Percentiles rank a stretch among this genome's conserved stretches.
Evolutionary conservation across 1,140 invertebrate species (phyloP).

Genomic region (Macrosteles quadrilineatus): DNA sequence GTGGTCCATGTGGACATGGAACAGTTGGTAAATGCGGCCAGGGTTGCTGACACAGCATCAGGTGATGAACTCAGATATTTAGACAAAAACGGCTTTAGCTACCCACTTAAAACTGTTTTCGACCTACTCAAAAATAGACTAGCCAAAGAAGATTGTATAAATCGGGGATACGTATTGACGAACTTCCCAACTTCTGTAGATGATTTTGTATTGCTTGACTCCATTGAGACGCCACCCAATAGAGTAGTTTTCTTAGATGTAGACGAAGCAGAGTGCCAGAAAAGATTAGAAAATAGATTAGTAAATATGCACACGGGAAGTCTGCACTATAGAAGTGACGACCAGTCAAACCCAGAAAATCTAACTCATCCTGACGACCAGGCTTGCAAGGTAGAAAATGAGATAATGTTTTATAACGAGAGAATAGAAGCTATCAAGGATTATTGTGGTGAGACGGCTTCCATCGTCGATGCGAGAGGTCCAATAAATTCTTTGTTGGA

Average conservation of each 20-base stretch:
- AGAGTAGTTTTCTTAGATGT: slow-evolving; percentile 45
- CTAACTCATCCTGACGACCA: slow-evolving; percentile 1
- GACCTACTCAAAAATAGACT: slow-evolving; percentile 47
- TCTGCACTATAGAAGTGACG: background rate
- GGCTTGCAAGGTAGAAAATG: background rate
- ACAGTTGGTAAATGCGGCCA: slow-evolving; percentile 54
- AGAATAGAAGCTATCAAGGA: background rate
- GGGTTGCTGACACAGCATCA: slow-evolving; percentile 51
- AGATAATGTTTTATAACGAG: background rate
- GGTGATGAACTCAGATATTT: slow-evolving; percentile 34
- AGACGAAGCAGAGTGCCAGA: background rate
- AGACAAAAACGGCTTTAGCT: background rate
- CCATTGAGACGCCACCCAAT: slow-evolving; percentile 61
- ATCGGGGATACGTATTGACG: slow-evolving; percentile 62
- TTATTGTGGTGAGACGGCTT: background rate
- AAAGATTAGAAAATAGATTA: background rate
- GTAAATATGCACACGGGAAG: slow-evolving; percentile 12
- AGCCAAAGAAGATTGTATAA: slow-evolving; percentile 54
- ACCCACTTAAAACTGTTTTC: slow-evolving; percentile 44
- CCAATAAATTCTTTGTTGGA: background rate
- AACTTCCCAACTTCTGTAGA: slow-evolving; percentile 56
- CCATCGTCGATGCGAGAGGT: background rate
- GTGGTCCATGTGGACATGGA: slow-evolving; percentile 56
- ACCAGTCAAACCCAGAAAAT: background rate
- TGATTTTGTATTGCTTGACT: slow-evolving; percentile 61